Evolutionary conservation across 2,113 vertebrate species (phyloP).

Genomic region (Mobula hypostoma): DNA sequence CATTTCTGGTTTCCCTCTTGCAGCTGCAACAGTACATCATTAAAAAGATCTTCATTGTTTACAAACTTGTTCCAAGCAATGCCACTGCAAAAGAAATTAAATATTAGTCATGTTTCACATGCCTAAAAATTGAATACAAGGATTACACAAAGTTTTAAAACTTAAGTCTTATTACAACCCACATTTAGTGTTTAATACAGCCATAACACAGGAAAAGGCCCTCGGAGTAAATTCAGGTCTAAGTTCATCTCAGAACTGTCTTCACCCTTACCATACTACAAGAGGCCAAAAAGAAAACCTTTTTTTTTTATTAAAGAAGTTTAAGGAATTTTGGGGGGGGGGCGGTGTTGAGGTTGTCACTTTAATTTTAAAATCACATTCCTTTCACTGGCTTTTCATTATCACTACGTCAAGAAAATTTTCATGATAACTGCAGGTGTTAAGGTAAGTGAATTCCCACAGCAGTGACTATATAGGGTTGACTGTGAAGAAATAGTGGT

Average conservation of each 20-base stretch:
- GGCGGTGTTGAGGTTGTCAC: no score
- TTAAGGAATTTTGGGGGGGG: no score
- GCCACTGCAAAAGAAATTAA: slow-evolving; percentile 56
- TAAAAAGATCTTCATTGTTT: slow-evolving; percentile 69
- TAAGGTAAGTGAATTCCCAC: no score
- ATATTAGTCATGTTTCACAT: not conserved
- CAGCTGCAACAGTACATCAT: slow-evolving; percentile 65
- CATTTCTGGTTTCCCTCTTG: slow-evolving; percentile 69
- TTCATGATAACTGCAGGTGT: no score
- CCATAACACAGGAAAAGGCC: not conserved
- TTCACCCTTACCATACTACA: not conserved
- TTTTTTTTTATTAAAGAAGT: no score
- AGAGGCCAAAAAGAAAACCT: not conserved
- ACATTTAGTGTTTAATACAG: not conserved
- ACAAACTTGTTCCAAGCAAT: slow-evolving; percentile 88
- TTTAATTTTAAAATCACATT: no score
- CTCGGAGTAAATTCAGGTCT: not conserved
- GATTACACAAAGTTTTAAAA: not conserved
- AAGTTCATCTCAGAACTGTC: not conserved
- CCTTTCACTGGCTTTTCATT: no score
- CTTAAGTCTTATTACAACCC: not conserved
- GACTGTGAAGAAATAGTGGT: no score
- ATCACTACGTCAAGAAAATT: no score
- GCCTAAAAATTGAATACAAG: not conserved
- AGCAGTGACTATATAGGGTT: no score